Conservation (phyloP, 1,140 invertebrate species). For the Trichonephila inaurata region DNA sequence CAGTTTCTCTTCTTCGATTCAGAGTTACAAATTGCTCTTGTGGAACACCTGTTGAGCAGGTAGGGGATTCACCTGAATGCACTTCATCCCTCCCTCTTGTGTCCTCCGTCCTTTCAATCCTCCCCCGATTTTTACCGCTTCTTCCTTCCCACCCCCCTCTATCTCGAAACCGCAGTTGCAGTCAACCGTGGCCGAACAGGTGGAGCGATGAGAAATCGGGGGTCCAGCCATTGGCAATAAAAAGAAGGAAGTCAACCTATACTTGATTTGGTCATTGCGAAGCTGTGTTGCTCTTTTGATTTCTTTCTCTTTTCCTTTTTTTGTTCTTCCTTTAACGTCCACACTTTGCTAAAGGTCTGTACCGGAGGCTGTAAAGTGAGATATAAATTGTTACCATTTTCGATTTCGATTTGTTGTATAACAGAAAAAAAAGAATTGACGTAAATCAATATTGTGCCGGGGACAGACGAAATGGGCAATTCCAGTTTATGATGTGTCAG, state of each 20-base stretch:
- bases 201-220: slow-evolving; percentile 56
- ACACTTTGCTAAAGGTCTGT: background rate
- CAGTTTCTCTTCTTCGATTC: slow-evolving; percentile 50
- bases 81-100: background rate
- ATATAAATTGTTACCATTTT: slow-evolving; percentile 64
- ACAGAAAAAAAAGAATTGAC: background rate
- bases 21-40: slow-evolving; percentile 73
- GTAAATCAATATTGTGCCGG: slow-evolving; percentile 63
- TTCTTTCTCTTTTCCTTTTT: background rate
- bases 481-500: slow-evolving; percentile 38
- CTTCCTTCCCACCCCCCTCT: background rate
- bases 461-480: background rate
- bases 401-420: slow-evolving; percentile 43
- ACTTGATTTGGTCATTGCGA: background rate
- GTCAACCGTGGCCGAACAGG: slow-evolving; percentile 61
- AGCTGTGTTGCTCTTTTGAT: background rate
- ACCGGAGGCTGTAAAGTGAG: background rate
- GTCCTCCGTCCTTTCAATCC: slow-evolving; percentile 49
- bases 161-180: slow-evolving; percentile 23
- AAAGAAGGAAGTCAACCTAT: slow-evolving; percentile 35
- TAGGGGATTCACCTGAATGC: slow-evolving; percentile 68
- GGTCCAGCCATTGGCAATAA: slow-evolving; percentile 3
- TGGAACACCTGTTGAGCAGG: slow-evolving; percentile 73
- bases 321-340: slow-evolving; percentile 37
- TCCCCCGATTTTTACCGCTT: slow-evolving; percentile 40